Evolutionary conservation across 2,113 vertebrate genomes (phyloP).

Genomic region (Nipponia nippon): DNA sequence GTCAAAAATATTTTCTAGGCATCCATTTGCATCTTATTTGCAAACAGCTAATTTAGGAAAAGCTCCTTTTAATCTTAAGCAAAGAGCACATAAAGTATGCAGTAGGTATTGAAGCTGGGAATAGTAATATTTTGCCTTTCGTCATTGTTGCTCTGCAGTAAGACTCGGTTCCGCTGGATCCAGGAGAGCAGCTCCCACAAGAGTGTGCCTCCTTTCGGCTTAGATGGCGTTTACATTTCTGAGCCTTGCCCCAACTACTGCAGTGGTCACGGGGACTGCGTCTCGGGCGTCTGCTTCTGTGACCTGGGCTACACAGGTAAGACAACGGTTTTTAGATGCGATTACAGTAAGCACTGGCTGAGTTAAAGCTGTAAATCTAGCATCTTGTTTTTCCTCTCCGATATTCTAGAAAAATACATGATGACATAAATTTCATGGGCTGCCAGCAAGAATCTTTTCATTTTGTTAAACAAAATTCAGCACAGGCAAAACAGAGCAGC

Average conservation of each 20-base stretch:
- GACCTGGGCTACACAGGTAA: conserved; percentile 95
- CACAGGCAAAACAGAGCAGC: conserved; percentile 17
- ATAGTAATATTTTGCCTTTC: background rate
- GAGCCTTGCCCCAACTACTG: conserved; percentile 95
- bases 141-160: conserved; percentile 71
- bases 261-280: conserved; percentile 91
- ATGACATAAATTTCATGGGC: background rate
- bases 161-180: conserved; percentile 97
- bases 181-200: conserved; percentile 92
- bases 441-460: background rate
- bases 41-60: background rate
- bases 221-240: conserved; percentile 95
- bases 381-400: background rate
- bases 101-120: background rate
- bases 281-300: conserved; percentile 97
- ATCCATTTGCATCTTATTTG: background rate
- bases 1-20: background rate
- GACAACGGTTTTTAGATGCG: background rate
- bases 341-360: background rate
- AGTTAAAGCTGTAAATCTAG: background rate
- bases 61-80: background rate
- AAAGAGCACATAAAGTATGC: background rate
- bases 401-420: background rate
- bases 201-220: conserved; percentile 85
- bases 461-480: conserved; percentile 1